Conservation (phyloP, 23 tunicate species). For the Oikopleura dioica region DNA sequence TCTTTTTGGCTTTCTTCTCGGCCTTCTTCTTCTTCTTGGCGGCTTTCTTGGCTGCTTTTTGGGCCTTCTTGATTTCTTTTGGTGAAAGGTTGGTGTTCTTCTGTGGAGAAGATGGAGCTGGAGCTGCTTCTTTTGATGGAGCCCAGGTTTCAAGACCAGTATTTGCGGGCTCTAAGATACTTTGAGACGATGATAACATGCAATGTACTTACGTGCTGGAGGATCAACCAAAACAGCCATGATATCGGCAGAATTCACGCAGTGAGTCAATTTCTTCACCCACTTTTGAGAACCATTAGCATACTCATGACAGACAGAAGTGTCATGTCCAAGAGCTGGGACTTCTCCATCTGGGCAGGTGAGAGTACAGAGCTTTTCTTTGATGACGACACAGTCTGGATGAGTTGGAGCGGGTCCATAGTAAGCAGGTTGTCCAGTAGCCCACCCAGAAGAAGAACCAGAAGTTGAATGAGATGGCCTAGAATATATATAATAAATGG, state of each 20-base stretch:
- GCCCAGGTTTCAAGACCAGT: not conserved
- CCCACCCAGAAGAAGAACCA: no score
- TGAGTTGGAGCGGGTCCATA: not conserved
- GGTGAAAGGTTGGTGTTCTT: no score
- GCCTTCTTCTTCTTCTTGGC: not conserved
- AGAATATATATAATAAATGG: no score
- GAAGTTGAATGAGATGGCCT: no score
- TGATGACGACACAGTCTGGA: not conserved
- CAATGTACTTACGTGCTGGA: not conserved
- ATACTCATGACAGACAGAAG: not conserved
- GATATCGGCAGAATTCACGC: not conserved
- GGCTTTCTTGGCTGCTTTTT: not conserved
- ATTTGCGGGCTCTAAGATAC: not conserved
- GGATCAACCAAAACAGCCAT: not conserved
- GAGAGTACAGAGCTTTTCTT: not conserved
- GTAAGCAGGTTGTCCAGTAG: not conserved
- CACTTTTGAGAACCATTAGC: not conserved
- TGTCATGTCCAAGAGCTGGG: not conserved
- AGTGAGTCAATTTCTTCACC: not conserved
- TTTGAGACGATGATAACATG: not conserved
- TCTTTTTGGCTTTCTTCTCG: not conserved
- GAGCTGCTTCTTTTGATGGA: no score
- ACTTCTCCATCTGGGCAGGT: not conserved
- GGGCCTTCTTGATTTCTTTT: not conserved
- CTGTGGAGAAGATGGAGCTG: no score